A percentile compares a stretch with the other conserved stretches of the same genome.
Evolutionary conservation across 2,797 vertebrate species (phyloP).

Genomic region (Chiroxiphia lanceolata): DNA sequence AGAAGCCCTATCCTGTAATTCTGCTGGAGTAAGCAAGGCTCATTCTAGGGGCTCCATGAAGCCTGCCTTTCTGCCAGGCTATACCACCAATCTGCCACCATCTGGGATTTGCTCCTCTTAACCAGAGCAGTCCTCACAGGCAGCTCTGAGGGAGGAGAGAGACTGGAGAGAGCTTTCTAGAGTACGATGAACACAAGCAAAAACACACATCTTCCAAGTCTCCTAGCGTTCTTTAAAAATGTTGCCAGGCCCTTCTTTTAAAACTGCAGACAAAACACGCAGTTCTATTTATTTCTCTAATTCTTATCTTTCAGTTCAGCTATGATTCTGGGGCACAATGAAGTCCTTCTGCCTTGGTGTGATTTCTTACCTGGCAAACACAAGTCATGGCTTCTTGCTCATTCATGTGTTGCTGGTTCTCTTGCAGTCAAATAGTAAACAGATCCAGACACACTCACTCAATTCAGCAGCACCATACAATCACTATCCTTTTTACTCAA

Average conservation of each 20-base stretch:
- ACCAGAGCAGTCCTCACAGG: not conserved
- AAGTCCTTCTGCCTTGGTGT: not conserved
- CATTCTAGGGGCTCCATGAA: not conserved
- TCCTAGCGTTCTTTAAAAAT: not conserved
- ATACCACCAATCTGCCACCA: not conserved
- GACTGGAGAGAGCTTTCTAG: not conserved
- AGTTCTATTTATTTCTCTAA: not conserved
- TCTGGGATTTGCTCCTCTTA: not conserved
- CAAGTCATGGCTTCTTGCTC: not conserved
- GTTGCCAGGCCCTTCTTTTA: not conserved
- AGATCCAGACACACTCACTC: not conserved
- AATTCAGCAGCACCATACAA: not conserved
- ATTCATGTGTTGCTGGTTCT: not conserved
- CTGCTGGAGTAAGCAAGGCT: not conserved
- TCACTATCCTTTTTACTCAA: not conserved
- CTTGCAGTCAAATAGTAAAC: not conserved
- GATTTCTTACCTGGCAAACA: not conserved
- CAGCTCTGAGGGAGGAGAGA: not conserved
- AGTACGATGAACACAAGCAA: not conserved
- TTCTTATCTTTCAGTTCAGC: not conserved
- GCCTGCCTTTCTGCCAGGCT: not conserved
- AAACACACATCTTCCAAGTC: not conserved
- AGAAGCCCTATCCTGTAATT: not conserved
- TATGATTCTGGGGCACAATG: not conserved
- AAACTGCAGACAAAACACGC: not conserved